Evolutionary conservation across 2,113 vertebrate species (phyloP), one percentile per base, ranked within the genome.

Genomic region (Acrocephalus kingi): DNA sequence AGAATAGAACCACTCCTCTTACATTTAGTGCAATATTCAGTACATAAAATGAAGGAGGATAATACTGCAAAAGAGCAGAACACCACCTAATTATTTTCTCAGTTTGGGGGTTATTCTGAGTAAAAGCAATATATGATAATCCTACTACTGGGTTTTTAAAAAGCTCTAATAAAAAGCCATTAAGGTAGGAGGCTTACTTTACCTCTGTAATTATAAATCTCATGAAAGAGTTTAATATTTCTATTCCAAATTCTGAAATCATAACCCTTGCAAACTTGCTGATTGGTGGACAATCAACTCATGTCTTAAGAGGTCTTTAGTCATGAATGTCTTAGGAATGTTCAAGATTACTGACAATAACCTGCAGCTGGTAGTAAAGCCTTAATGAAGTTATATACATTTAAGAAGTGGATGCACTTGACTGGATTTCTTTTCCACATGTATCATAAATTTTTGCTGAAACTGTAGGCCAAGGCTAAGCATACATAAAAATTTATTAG

Each of bases 1-100:
- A 0, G n/a, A 89, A n/a, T 13, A 39, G 71, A 55, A 37, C 0
- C 4, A 30, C 1, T 4, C 13, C 3, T 8, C 7, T 35, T 48
- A 31, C 4, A 41, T 64, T 72, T 31, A 51, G 23, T 61, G 35
- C 20, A 59, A 24, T 13, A 20, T 75, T 74, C 41, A 75, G 23
- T 15, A 41, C 4, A 6, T 54, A 20, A 16, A 51, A 35, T 35
- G 49, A 45, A 48, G 84, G 24, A 59, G 3, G 2, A 46, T 19
- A 81, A 51, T 46, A 63, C 19, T 59, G 39, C 11, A 75, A 82
- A 93, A n/a, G 10, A 31, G 2, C 9, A 84, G 24, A 66, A n/a
- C 10, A 45, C 6, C 10, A 71, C 8, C 9, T 58, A 41, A 55
- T 66, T 67, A 66, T 69, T 89, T 91, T 87, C 63, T 77, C 15